These are phyloP conservation scores for Eupithecia insigniata DNA, from an alignment of 2,888 invertebrate genomes.

Conservation along the genomic window DNA sequence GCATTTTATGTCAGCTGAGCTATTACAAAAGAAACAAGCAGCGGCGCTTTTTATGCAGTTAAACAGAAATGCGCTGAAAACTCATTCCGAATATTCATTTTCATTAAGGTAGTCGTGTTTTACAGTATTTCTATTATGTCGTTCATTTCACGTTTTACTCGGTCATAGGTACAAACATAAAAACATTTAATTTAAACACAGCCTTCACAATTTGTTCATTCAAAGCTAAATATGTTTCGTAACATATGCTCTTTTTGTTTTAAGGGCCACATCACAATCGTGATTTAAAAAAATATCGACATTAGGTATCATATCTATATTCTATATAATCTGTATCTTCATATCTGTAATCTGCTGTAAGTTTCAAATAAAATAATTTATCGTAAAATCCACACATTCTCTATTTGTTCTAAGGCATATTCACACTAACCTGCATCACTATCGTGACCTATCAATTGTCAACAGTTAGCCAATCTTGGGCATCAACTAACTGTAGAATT, in stretches of 20 bases:
- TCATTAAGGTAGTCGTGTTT: not conserved
- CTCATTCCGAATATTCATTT: not conserved
- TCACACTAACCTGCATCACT: not conserved
- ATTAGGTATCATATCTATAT: too few species aligned
- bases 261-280: not conserved
- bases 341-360: not conserved
- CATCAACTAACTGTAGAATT: too few species aligned
- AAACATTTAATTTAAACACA: not conserved
- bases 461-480: too few species aligned
- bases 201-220: not conserved
- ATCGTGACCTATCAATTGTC: too few species aligned
- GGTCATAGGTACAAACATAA: not conserved
- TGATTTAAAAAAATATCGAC: not conserved
- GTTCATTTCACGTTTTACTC: not conserved
- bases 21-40: not conserved
- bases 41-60: not conserved
- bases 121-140: not conserved
- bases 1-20: not conserved
- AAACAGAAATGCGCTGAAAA: not conserved
- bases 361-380: not conserved
- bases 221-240: not conserved
- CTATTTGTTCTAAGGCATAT: not conserved
- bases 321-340: not conserved
- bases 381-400: not conserved
- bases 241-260: not conserved